Evolutionary conservation across 2,888 invertebrate genomes (phyloP).

Genomic region (Apocheima hispidaria): DNA sequence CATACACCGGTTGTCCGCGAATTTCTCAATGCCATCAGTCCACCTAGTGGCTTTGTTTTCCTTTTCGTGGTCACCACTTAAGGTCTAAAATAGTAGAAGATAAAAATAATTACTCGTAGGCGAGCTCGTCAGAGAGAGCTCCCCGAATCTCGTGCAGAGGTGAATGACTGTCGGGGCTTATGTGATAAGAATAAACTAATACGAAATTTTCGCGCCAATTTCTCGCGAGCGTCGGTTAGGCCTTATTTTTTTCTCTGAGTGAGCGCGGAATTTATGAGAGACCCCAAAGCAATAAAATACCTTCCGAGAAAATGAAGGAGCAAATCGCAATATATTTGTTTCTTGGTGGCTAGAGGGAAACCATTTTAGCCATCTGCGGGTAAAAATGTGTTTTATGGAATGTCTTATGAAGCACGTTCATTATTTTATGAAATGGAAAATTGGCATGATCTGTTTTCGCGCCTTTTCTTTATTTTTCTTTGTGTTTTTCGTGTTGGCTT

Average conservation of each 20-base stretch:
- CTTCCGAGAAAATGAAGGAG: slow-evolving; percentile 85
- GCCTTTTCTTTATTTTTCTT: slow-evolving; percentile 28
- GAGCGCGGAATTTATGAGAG: slow-evolving; percentile 83
- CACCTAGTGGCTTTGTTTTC: too few relatives aligned
- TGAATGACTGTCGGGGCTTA: slow-evolving; percentile 56
- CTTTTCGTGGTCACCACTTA: too few relatives aligned
- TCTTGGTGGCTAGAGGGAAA: slow-evolving; percentile 77
- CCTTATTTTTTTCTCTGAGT: slow-evolving; percentile 83
- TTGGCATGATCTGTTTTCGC: slow-evolving; percentile 37
- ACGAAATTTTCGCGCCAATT: slow-evolving; percentile 79
- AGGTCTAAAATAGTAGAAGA: too few relatives aligned
- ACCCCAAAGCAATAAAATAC: slow-evolving; percentile 85
- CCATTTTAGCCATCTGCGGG: slow-evolving; percentile 76
- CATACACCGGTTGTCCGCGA: too few relatives aligned
- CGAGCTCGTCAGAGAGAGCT: slow-evolving; percentile 6
- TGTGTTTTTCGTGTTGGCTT: not conserved
- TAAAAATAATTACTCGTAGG: not conserved
- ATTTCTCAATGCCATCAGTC: too few relatives aligned
- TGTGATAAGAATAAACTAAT: slow-evolving; percentile 76
- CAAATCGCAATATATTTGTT: slow-evolving; percentile 85
- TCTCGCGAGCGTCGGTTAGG: slow-evolving; percentile 68
- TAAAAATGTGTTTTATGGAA: slow-evolving; percentile 70
- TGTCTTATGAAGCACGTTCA: slow-evolving; percentile 63
- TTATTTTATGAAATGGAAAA: slow-evolving; percentile 50
- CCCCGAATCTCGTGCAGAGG: slow-evolving; percentile 42